Percentiles rank a stretch among this genome's conserved stretches.
Conservation (phyloP, 1,140 invertebrate genomes). For the Leptinotarsa undecemlineata region DNA sequence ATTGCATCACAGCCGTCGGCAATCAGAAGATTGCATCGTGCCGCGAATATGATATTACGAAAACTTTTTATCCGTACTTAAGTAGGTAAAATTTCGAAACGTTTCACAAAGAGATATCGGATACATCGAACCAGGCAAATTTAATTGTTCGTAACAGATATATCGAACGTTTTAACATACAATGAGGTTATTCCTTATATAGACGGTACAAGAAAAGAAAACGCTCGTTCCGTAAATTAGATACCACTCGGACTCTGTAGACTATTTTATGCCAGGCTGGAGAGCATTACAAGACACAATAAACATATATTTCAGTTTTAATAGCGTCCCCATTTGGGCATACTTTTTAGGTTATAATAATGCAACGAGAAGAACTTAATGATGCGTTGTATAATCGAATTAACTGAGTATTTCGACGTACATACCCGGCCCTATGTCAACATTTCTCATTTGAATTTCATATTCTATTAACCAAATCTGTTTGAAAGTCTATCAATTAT, state of each 20-base stretch:
- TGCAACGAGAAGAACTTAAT: neutral
- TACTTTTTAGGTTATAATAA: slow-evolving; percentile 8
- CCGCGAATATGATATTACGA: slow-evolving; percentile 2
- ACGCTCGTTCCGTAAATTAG: slow-evolving; percentile 10
- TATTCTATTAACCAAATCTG: too few species aligned
- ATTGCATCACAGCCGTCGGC: neutral
- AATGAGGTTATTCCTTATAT: slow-evolving; percentile 19
- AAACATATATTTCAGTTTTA: slow-evolving; percentile 11
- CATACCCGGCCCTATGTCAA: too few species aligned
- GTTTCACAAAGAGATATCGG: slow-evolving; percentile 7
- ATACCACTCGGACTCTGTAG: neutral
- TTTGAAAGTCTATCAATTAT: too few species aligned
- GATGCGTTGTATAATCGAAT: neutral
- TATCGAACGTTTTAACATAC: slow-evolving; percentile 18
- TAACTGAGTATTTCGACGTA: too few species aligned
- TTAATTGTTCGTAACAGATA: slow-evolving; percentile 10
- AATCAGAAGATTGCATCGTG: neutral
- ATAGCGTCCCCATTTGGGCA: slow-evolving; percentile 5
- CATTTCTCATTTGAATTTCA: too few species aligned
- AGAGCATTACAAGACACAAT: slow-evolving; percentile 5
- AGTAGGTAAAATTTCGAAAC: slow-evolving; percentile 5
- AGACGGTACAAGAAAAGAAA: slow-evolving; percentile 20
- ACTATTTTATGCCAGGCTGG: slow-evolving; percentile 12
- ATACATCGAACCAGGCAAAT: slow-evolving; percentile 7
- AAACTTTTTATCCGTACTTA: neutral